Evolutionary conservation across 2,113 vertebrate genomes (phyloP), one percentile per base, ranked within the genome.

Genomic region (Misgurnus anguillicaudatus): DNA sequence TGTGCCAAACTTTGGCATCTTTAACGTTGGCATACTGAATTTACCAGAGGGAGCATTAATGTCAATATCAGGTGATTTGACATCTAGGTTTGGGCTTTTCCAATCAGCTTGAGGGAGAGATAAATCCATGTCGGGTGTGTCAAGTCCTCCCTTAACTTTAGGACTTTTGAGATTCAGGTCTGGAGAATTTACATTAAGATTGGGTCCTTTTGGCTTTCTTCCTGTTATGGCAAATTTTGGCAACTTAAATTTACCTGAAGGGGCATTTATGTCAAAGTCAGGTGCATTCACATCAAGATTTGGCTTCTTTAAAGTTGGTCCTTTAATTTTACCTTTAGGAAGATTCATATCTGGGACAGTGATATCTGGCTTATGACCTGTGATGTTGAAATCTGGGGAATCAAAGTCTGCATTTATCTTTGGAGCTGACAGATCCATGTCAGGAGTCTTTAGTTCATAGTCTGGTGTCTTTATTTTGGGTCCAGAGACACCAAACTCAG

Each of bases 81-180:
- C 0, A n/a, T 90, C 68, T 5, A 88, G 21, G 3, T 87, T 85
- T 21, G 89, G 88, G 24, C 73, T 14, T 31, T 86, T 87, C 0
- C 89, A 4, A 36, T 86, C 77, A 45, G 83, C 47, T 0, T 86
- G 80, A 42, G 76, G 65, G 13, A 61, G 36, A 60, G 87, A 86
- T 14, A 88, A 53, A 60, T 87, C 62, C 61, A 89, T 0, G 1
- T 88, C 82, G 31, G 87, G 88, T 0, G 48, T 55, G 72, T 82
- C 42, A 21, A 90, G 38, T 11, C 78, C 87, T 67, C 88, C 84
- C 64, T 89, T 90, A 4, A 91, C 24, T 19, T 85, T 85, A 75
- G 90, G 88, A 6, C 61, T 68, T 75, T 87, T 87, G 3, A 73
- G 41, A 64, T 16, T 85, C 0, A 83, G 6, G 74, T 86, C 78